Evolutionary conservation across 2,113 vertebrate species (phyloP).

Genomic region (Cyphomyrus plagiostoma): DNA sequence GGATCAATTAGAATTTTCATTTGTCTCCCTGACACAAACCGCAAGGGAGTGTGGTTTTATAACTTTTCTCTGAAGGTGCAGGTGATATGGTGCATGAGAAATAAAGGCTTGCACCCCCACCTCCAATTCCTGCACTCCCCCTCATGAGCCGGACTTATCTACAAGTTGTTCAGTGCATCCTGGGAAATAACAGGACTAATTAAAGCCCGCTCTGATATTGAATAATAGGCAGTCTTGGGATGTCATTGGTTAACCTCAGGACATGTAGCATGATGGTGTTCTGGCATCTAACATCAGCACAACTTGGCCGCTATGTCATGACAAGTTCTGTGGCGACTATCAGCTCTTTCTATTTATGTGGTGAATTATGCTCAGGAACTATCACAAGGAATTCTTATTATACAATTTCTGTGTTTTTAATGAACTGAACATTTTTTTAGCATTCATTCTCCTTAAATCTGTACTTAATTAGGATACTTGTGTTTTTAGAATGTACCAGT

Average conservation of each 20-base stretch:
- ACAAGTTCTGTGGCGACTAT: too few relatives aligned
- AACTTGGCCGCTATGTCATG: background rate
- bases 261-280: background rate
- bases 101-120: background rate
- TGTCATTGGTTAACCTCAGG: background rate
- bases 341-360: background rate
- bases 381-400: slow-evolving; percentile 15
- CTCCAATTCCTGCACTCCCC: too few relatives aligned
- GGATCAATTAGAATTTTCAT: slow-evolving; percentile 55
- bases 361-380: background rate
- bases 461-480: slow-evolving; percentile 2
- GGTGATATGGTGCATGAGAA: slow-evolving; percentile 18
- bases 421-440: background rate
- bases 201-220: background rate
- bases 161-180: background rate
- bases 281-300: background rate
- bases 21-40: slow-evolving; percentile 49
- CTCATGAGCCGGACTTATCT: background rate
- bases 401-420: slow-evolving; percentile 8
- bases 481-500: background rate
- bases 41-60: slow-evolving; percentile 44
- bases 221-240: background rate
- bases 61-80: slow-evolving; percentile 38
- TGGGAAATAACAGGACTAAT: background rate
- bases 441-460: background rate